Evolutionary conservation across 2,797 vertebrate genomes (phyloP), one percentile per base, ranked within the genome.

Genomic region (Sebastes umbrosus): DNA sequence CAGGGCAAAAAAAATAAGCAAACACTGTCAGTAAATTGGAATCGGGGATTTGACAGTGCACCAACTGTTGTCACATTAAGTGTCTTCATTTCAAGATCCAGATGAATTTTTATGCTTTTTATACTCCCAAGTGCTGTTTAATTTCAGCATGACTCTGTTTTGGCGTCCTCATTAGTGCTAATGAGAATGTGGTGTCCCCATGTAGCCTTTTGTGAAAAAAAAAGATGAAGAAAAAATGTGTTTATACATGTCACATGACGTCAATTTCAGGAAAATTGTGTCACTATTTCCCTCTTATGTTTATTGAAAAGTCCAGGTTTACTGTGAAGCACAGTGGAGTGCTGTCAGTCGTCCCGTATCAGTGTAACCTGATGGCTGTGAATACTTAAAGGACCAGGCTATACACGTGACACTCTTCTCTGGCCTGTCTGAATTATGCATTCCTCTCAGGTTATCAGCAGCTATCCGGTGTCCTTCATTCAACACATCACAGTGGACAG

Each of bases 401-500:
- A 52, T 22, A 54, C 86, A 85, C 29, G 75, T 90, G 94, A 92
- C 92, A 89, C 89, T 78, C 80, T 31, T 73, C 62, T 66, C 83
- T 80, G 87, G 80, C 84, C 90, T 78, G 73, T 82, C 81, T 96
- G 87, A 96, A 96, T 96, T 91, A 96, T 96, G 86, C 94, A 96
- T 94, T 79, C 74, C 75, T 80, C 84, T 88, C 87, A 91, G 86
- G 92, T 94, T 88, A 88, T 89, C 81, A 5, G 64, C 36, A 76
- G 72, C 79, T 91, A 91, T 95, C 92, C 72, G 22, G 84, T 93
- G 84, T 92, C 90, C 84, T 80, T 92, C 88, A 84, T 80, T 92
- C 73, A 86, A 57, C 82, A 58, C 75, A 63, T 67, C 84, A 73
- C 73, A 71, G 69, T 62, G 54, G 50, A 79, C 39, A 82, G 25